Base-by-base conservation (phyloP, 2,888 invertebrate species). In the Brassicogethes aeneus region DNA sequence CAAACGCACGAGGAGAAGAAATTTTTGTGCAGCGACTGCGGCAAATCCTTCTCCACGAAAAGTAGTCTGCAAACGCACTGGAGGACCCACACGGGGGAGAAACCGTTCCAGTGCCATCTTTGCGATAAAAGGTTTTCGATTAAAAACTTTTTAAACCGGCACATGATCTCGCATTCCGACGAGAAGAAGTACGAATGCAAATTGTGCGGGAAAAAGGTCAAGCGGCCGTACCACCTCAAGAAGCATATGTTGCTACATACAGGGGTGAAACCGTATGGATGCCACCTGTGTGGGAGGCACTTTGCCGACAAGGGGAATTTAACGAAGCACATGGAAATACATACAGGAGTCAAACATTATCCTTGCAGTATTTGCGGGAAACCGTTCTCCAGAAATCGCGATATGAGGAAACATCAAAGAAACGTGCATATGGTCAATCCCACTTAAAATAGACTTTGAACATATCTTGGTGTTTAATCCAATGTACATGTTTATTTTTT, bases 221-320 rank as follows among this genome's bases (percentile, higher is more conserved):
- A 23, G 23, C 5, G 23, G 23, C 23, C 10, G 23, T 10, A 23
- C 23, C 5, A 23, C 23, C 23, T 23, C 5, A 23, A 23, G 23
- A 45, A 49, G 13, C 62, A 63, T 36, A 51, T 51, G 47, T 43
- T 57, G 15, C 52, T 51, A 8, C 62, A 61, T 40, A 55, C 57
- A 2, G 59, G 59, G 1, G 48, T 51, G 16, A 58, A 56, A 31
- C 60, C 59, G 1, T 68, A 64, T 41, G 57, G 55, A 16, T 70
- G 70, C 40, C 52, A 56, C 7, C 56, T 62, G 14, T 70, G 70
- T 47, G 56, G 61, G 10, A 67, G 56, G 49, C 5, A 10, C 23
- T 23, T 23, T 10, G 23, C 23, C 23, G 5, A 7, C 23, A 23
- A 23, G 23, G 23, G 23, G 5, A 23, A 23, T 10, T 10, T 23